Evolutionary conservation across 2,113 vertebrate species (phyloP).

Genomic region (Paracanthobrama guichenoti): DNA sequence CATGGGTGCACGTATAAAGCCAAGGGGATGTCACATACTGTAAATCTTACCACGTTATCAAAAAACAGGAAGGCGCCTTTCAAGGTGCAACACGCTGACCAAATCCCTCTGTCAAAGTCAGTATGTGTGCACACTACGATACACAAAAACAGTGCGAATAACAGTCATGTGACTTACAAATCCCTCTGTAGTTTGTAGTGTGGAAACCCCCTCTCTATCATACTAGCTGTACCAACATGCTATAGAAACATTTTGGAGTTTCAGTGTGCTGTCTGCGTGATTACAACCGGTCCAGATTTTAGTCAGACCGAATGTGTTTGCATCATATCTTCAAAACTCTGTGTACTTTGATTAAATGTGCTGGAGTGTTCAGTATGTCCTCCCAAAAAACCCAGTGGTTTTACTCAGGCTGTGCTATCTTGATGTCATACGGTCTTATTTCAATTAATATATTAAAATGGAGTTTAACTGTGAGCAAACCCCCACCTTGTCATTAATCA

Average conservation of each 20-base stretch:
- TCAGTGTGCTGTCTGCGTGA: background rate
- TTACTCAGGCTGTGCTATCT: background rate
- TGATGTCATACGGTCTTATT: background rate
- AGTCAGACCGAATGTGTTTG: background rate
- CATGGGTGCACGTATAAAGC: slow-evolving; percentile 24
- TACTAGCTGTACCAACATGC: background rate
- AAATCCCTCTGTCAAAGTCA: slow-evolving; percentile 60
- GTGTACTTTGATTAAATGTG: slow-evolving; percentile 14
- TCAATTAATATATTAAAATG: background rate
- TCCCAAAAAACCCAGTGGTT: background rate
- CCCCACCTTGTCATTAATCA: background rate
- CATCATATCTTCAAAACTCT: background rate
- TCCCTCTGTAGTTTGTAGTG: slow-evolving; percentile 10
- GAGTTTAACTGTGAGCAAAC: background rate
- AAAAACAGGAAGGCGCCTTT: slow-evolving; percentile 65
- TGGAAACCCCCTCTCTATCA: slow-evolving; percentile 25
- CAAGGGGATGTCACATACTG: slow-evolving; percentile 57
- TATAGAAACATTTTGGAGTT: slow-evolving; percentile 9
- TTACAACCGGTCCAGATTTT: background rate
- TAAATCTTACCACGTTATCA: slow-evolving; percentile 70
- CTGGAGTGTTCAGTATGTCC: background rate
- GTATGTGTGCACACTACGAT: slow-evolving; percentile 25
- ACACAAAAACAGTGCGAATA: slow-evolving; percentile 2
- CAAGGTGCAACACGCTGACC: slow-evolving; percentile 60
- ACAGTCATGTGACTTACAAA: slow-evolving; percentile 21